phyloP scores from a whole-genome alignment of 2,797 vertebrate species.

The Rousettus madagascariensis region DNA sequence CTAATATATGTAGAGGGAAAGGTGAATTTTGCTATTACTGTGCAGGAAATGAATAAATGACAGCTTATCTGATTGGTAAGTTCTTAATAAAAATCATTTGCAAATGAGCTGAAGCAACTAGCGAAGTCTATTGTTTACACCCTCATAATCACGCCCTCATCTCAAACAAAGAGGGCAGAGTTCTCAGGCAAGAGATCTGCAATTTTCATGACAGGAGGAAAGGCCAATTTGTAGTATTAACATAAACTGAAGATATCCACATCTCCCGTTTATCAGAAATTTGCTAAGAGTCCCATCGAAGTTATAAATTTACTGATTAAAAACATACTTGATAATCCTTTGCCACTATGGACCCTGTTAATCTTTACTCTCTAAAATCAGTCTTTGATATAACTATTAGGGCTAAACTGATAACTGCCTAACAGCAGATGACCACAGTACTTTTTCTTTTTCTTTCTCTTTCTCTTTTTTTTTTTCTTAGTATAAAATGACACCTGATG shows the following conservation, averaged over 20 bases:
- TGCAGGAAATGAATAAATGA: neutral
- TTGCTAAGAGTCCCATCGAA: neutral
- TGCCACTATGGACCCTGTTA: neutral
- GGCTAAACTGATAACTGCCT: neutral
- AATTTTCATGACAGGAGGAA: neutral
- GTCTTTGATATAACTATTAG: neutral
- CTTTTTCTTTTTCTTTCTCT: neutral
- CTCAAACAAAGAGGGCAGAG: neutral
- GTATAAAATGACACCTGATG: neutral
- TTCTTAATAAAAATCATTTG: slow-evolving; percentile 36
- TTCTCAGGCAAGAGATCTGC: neutral
- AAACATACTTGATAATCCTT: neutral
- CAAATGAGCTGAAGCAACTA: neutral
- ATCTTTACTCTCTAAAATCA: neutral
- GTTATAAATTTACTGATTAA: neutral
- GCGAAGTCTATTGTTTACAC: neutral
- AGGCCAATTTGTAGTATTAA: neutral
- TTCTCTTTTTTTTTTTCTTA: neutral
- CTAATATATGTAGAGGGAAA: neutral
- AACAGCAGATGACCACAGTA: neutral
- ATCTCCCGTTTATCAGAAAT: neutral
- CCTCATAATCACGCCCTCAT: neutral
- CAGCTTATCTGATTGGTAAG: neutral
- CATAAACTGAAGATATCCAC: neutral
- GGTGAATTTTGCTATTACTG: neutral